phyloP scores from a whole-genome alignment of 1,140 invertebrate species.

The Neotoxoptera formosana region DNA sequence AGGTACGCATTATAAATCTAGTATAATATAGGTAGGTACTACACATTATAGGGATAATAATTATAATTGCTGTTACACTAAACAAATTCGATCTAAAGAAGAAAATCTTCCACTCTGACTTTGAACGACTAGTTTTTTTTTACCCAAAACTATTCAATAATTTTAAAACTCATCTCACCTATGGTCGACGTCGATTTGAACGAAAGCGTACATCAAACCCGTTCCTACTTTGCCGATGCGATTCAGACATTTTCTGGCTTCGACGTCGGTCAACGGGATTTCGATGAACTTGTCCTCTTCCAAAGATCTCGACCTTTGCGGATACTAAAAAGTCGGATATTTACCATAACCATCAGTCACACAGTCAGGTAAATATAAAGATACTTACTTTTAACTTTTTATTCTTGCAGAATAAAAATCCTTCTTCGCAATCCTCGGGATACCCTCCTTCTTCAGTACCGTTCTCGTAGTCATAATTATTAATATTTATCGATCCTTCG shows the following conservation, averaged over 20 bases:
- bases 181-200: constrained; percentile 23
- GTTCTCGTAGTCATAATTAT: not conserved
- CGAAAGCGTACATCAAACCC: not conserved
- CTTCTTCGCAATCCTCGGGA: constrained; percentile 1
- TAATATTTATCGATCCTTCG: not conserved
- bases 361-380: not conserved
- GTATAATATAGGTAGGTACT: not conserved
- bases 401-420: not conserved
- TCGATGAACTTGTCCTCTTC: constrained; percentile 19
- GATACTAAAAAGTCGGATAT: not conserved
- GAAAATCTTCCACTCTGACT: not conserved
- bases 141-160: not conserved
- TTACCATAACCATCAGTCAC: not conserved
- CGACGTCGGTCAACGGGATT: not conserved
- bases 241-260: not conserved
- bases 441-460: not conserved
- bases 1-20: too few relatives aligned
- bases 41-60: not conserved
- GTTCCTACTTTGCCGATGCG: constrained; percentile 19
- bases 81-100: not conserved
- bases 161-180: not conserved
- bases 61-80: not conserved
- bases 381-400: not conserved
- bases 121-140: not conserved
- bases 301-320: not conserved